Evolutionary conservation across 2,888 invertebrate genomes (phyloP), one percentile per base, ranked within the genome.

Genomic region (Lissocephala sabroskyi): DNA sequence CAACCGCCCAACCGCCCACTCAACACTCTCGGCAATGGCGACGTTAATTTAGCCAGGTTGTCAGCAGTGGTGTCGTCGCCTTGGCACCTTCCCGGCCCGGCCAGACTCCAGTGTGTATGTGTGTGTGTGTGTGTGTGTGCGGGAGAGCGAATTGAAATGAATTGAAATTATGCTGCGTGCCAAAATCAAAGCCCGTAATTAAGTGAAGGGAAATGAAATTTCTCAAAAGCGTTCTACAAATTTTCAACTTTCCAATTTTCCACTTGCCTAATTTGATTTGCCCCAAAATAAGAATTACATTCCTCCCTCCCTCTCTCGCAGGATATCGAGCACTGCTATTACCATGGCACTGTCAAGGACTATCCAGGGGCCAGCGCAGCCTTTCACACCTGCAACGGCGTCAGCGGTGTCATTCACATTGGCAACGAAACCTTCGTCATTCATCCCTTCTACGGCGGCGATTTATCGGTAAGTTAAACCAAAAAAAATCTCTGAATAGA

Each of bases 291-390:
- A 23, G 3, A 23, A 23, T n/a, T 3, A 23, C 23, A 23, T 23
- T 7, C 7, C 23, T 23, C 4, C 7, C 23, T 23, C 3, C 7
- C 4, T 23, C 7, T 23, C 14, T 35, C 35, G 74, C 88, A 96
- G 95, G 95, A 95, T 87, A 95, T 96, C 85, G 97, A 98, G 86
- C 97, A 98, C 86, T 98, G 98, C 85, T 98, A 97, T 88, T 98
- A 98, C 86, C 98, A 98, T 85, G 98, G 98, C 54, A 94, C 94
- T 2, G 97, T 98, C 50, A 96, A 95, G 85, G 97, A 97, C 87
- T 96, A 97, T 86, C 96, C 97, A 5, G 96, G 96, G 62, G 97
- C 97, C 16, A 94, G 94, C 62, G 98, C 97, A 17, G 97, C 98
- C 70, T 94, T 98, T 87, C 96, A 97, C 86, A 98, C 98, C 45